phyloP scores from a whole-genome alignment of 2,113 vertebrate genomes.

The Pachyramphus minor region DNA sequence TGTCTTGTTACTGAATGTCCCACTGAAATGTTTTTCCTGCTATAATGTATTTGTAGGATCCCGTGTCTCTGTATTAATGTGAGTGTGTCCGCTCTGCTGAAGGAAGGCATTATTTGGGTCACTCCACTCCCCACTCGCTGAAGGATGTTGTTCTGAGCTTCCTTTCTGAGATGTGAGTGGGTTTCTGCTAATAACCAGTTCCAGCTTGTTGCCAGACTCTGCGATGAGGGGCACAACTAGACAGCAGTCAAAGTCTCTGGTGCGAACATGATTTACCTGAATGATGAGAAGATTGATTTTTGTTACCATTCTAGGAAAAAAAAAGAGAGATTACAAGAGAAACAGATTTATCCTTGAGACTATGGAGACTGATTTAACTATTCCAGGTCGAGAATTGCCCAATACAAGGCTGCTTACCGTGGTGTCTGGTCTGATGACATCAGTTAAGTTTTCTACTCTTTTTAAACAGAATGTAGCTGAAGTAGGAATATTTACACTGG shows the following conservation, averaged over 20 bases:
- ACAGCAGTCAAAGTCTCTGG: constrained; percentile 98
- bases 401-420: rapidly evolving
- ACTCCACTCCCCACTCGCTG: constrained; percentile 71
- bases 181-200: constrained; percentile 95
- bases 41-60: constrained; percentile 91
- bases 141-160: constrained; percentile 42
- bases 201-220: constrained; percentile 93
- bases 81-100: constrained; percentile 65
- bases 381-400: rapidly evolving
- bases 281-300: not conserved
- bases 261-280: constrained; percentile 94
- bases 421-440: not conserved
- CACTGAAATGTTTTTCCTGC: constrained; percentile 58
- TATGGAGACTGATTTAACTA: not conserved
- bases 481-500: not conserved
- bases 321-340: not conserved
- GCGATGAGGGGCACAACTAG: constrained; percentile 96
- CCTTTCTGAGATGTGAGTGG: constrained; percentile 78
- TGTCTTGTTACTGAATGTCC: constrained; percentile 30
- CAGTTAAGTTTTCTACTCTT: not conserved
- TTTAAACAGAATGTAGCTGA: not conserved
- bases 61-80: constrained; percentile 65
- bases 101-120: constrained; percentile 78
- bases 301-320: not conserved
- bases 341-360: not conserved